Conservation (phyloP, 2,888 invertebrate genomes). For the Metallyticus violacea region DNA sequence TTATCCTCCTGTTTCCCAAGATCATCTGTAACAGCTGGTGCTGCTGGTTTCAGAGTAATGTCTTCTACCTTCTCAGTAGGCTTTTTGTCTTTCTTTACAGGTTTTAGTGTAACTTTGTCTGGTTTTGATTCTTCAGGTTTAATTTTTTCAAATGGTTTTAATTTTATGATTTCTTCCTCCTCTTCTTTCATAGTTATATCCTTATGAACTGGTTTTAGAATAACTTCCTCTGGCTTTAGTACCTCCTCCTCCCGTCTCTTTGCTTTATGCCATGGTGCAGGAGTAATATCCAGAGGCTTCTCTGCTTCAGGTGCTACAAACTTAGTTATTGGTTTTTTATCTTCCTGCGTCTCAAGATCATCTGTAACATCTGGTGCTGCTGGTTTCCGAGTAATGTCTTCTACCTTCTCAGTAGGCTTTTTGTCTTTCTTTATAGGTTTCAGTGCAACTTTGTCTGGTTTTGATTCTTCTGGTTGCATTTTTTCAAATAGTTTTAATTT, state of each 20-base stretch:
- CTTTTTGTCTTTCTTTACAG: constrained; percentile 36
- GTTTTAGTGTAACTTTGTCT: constrained; percentile 32
- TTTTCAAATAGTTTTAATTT: constrained; percentile 33
- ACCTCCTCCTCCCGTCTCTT: constrained; percentile 33
- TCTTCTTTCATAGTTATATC: constrained; percentile 26
- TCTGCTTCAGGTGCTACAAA: constrained; percentile 37
- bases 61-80: constrained; percentile 54
- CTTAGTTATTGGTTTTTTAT: constrained; percentile 26
- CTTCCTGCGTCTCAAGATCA: constrained; percentile 18
- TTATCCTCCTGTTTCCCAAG: constrained; percentile 22
- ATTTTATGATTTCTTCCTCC: constrained; percentile 25
- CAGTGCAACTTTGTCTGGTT: constrained; percentile 26
- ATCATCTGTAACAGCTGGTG: constrained; percentile 36
- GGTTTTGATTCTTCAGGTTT: constrained; percentile 25
- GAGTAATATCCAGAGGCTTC: constrained; percentile 20
- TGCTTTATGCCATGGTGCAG: constrained; percentile 37
- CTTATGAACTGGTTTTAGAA: constrained; percentile 38
- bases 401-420: constrained; percentile 35
- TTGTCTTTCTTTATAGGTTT: constrained; percentile 14
- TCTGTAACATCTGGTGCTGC: not conserved
- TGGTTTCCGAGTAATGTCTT: constrained; percentile 36
- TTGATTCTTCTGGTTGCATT: constrained; percentile 6
- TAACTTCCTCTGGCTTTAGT: constrained; percentile 37
- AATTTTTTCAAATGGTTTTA: constrained; percentile 26
- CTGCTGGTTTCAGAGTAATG: constrained; percentile 5